Percentiles rank a stretch among this genome's conserved stretches.
Evolutionary conservation across 2,797 vertebrate species (phyloP).

Genomic region (Pogoniulus pusillus): DNA sequence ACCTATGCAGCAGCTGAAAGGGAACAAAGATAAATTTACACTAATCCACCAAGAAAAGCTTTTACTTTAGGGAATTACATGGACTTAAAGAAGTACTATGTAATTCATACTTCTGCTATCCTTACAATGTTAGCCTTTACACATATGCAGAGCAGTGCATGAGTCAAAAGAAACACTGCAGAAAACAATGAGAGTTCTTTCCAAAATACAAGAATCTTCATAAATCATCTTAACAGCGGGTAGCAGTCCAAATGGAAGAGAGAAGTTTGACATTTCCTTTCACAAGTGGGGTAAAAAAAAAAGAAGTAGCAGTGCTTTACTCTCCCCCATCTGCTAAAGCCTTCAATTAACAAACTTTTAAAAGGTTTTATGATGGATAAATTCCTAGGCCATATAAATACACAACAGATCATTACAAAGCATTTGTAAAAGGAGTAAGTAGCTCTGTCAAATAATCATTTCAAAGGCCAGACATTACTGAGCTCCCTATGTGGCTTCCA

Average conservation of each 20-base stretch:
- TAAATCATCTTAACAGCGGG: neutral
- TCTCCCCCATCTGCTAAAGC: neutral
- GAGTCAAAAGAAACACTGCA: neutral
- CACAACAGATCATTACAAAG: neutral
- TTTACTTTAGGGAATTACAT: neutral
- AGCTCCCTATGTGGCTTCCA: neutral
- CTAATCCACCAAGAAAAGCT: neutral
- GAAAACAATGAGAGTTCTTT: neutral
- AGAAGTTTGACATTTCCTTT: neutral
- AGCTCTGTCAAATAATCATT: neutral
- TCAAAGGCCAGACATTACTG: neutral
- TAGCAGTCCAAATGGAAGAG: neutral
- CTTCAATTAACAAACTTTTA: neutral
- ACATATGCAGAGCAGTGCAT: neutral
- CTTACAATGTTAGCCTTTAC: neutral
- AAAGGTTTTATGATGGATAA: neutral
- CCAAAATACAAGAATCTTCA: neutral
- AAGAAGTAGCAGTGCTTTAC: too few species aligned
- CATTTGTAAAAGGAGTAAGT: neutral
- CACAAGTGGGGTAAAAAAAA: neutral
- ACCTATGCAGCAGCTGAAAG: neutral
- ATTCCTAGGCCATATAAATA: neutral
- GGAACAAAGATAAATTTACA: neutral
- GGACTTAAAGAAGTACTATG: neutral
- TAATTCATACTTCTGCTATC: neutral